Evolutionary conservation across 2,797 vertebrate species (phyloP).

Genomic region (Brachyalestes nurse): DNA sequence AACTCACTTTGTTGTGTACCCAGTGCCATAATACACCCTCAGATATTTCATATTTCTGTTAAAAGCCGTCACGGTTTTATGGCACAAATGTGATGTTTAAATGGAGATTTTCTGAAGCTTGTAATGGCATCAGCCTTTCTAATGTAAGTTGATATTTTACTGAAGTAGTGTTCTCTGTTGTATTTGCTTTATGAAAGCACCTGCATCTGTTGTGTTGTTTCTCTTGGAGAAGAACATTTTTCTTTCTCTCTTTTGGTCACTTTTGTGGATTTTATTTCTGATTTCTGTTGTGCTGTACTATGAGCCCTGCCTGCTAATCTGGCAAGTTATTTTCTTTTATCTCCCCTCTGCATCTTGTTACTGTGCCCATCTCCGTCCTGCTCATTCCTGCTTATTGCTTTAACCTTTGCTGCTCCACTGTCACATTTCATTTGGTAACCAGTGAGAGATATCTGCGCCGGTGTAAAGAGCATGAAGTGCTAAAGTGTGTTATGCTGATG

Average conservation of each 20-base stretch:
- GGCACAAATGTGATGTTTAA: constrained; percentile 29
- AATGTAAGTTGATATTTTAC: constrained; percentile 42
- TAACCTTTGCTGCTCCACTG: constrained; percentile 40
- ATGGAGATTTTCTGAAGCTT: constrained; percentile 5
- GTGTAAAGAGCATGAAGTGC: constrained; percentile 30
- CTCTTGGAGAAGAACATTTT: constrained; percentile 10
- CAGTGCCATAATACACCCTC: constrained; percentile 7
- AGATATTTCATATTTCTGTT: constrained; percentile 26
- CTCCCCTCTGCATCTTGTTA: constrained; percentile 23
- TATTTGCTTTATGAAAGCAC: constrained; percentile 26
- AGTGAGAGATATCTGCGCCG: constrained; percentile 18
- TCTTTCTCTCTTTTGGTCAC: not conserved
- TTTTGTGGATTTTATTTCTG: constrained; percentile 14
- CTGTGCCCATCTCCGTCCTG: constrained; percentile 10
- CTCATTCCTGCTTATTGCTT: constrained; percentile 8
- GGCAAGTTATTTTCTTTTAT: constrained; percentile 6
- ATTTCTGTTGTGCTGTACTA: constrained; percentile 19
- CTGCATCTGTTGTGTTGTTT: constrained; percentile 1
- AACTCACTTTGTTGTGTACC: constrained; percentile 39
- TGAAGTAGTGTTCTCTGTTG: constrained; percentile 17
- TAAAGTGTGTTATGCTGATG: constrained; percentile 25
- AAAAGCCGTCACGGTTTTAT: not conserved
- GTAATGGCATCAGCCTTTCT: constrained; percentile 11
- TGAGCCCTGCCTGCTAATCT: constrained; percentile 8
- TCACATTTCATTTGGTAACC: constrained; percentile 47